A percentile compares a stretch with the other conserved stretches of the same genome.
These are phyloP conservation scores for Xylocopa sonorina DNA, from an alignment of 1,140 invertebrate genomes.

Conservation along the genomic window DNA sequence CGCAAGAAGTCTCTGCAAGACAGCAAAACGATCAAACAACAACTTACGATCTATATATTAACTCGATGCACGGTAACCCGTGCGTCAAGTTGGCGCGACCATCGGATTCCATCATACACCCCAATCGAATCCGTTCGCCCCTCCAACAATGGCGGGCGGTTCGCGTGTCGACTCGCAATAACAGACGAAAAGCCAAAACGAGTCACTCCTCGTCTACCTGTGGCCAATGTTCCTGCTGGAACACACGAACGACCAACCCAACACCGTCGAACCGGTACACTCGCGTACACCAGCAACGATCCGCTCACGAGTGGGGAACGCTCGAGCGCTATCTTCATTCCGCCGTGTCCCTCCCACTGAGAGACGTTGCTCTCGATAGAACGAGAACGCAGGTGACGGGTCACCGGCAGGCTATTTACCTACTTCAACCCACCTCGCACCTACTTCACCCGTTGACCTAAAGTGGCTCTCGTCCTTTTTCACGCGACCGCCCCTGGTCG, in stretches of 20 bases:
- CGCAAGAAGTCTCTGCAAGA: too few species aligned
- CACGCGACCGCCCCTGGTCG: neutral
- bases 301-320: neutral
- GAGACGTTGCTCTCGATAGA: slow-evolving; percentile 80
- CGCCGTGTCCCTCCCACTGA: slow-evolving; percentile 55
- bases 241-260: slow-evolving; percentile 38
- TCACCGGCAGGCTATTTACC: slow-evolving; percentile 82
- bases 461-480: slow-evolving; percentile 41
- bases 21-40: too few species aligned
- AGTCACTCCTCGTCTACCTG: neutral
- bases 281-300: neutral
- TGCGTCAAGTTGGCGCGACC: too few species aligned
- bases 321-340: slow-evolving; percentile 52
- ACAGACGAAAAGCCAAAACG: slow-evolving; percentile 33
- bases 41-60: too few species aligned
- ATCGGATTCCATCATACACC: neutral
- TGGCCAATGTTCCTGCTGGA: slow-evolving; percentile 45
- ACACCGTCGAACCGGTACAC: neutral
- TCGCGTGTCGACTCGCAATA: slow-evolving; percentile 31
- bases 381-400: slow-evolving; percentile 83
- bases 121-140: neutral
- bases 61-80: too few species aligned
- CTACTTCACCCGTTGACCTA: slow-evolving; percentile 54
- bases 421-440: slow-evolving; percentile 76
- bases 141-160: neutral